Base-by-base conservation (phyloP, 2,888 invertebrate species). In the Ctena decussata region DNA sequence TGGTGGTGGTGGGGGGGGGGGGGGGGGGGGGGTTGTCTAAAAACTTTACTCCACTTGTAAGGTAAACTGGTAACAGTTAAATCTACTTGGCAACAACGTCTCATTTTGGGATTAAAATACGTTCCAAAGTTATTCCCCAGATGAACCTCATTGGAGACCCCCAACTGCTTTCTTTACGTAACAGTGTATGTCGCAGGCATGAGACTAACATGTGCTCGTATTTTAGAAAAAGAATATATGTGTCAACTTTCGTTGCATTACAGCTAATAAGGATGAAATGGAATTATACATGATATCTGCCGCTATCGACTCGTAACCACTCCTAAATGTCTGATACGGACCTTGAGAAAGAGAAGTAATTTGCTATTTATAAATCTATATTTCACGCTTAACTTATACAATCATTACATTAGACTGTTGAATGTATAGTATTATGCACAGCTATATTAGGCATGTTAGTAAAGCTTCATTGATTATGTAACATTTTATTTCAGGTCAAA, bases 401-500 rank as follows among this genome's bases (percentile, higher is more conserved):
- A 30, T 60, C 60, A 60, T 65, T 35, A 30, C 11, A 21, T 11
- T 35, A 35, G 27, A 65, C 35, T 18, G 5, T 53, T 53, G 53
- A 53, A 53, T 53, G n/a, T 53, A 53, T 53, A n/a, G 21, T 53
- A 53, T 15, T 15, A 53, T 53, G 41, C 41, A 41, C 8, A 41
- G 46, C n/a, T 57, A 57, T 57, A 57, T 57, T 12, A 12, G 35
- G 32, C 65, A 60, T 27, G 24, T 27, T 27, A 27, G 60, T 18
- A 30, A 27, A 60, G 60, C 6, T 60, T 60, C 5, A 65, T 65
- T 65, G 65, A 39, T 72, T 37, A 72, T n/a, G 39, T 72, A 44
- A 30, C 11, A 30, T 72, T 72, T 72, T 18, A n/a, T 44, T 72
- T n/a, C 83, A 89, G 89, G 86, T 85, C 87, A 70, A 87, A 84